Evolutionary conservation across 1,140 invertebrate genomes (phyloP).

Genomic region (Zaprionus africanus): DNA sequence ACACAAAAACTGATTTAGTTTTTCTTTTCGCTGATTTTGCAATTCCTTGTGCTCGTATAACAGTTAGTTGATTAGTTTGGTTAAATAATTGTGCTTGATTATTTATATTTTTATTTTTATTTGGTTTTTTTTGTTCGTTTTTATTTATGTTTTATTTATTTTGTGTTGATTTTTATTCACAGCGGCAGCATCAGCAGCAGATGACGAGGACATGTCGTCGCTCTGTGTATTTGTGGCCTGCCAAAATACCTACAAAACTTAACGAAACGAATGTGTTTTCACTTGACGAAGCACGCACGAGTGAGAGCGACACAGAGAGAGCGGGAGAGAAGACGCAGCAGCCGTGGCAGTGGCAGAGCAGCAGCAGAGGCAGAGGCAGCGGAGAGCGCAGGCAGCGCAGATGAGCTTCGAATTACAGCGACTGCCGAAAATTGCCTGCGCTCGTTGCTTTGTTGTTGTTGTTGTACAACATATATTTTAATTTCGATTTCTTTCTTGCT

Average conservation of each 20-base stretch:
- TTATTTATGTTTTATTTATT: constrained; percentile 45
- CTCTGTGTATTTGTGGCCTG: constrained; percentile 45
- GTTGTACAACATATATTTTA: constrained; percentile 72
- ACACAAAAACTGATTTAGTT: constrained; percentile 40
- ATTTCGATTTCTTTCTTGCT: constrained; percentile 81
- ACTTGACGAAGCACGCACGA: constrained; percentile 67
- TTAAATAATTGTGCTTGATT: constrained; percentile 11
- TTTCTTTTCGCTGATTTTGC: constrained; percentile 12
- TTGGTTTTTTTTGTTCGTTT: background rate
- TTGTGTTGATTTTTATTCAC: constrained; percentile 25
- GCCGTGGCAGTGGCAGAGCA: constrained; percentile 16
- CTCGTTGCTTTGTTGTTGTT: constrained; percentile 38
- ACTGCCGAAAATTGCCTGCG: constrained; percentile 70
- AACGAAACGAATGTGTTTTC: constrained; percentile 78
- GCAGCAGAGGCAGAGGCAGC: constrained; percentile 31
- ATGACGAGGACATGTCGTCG: constrained; percentile 60
- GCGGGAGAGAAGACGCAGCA: constrained; percentile 17
- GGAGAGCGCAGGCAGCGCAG: constrained; percentile 43
- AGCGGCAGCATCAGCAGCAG: constrained; percentile 52
- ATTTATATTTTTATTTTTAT: constrained; percentile 12
- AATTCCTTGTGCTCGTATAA: constrained; percentile 43
- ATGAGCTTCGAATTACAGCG: constrained; percentile 78
- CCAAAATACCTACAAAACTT: constrained; percentile 83
- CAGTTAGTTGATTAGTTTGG: constrained; percentile 6
- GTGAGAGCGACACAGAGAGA: constrained; percentile 15